Base-by-base conservation (phyloP, 2,888 invertebrate genomes). In the Syritta pipiens region DNA sequence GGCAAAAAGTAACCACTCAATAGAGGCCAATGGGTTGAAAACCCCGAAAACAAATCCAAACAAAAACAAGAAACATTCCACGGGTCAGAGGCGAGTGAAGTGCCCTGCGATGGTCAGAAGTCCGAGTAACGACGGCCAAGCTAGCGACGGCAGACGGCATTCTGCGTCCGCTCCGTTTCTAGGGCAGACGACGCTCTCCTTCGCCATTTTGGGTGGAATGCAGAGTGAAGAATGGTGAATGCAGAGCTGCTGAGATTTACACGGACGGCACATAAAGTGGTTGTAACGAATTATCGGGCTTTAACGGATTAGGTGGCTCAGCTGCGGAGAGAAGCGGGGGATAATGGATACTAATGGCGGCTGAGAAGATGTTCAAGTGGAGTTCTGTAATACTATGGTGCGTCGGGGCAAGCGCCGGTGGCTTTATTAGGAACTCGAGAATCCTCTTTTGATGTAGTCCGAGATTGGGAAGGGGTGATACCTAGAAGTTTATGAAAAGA, bases 1-100 rank as follows among this genome's bases (percentile, higher is more conserved):
- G 40, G 32, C 35, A 24, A 62, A 76, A 76, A 68, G 55, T 69
- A 75, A 68, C 62, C 55, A 57, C 53, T 68, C 75, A 76, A 76
- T 67, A 60, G 60, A 60, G 53, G 48, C 59, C 46, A 40, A 46
- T 17, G 35, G 44, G 53, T 51, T 51, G 57, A 44, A 51, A 42
- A 20, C 14, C 24, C 44, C 22, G 32, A 55, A 71, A 62, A 22
- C 37, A 55, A 37, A 62, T 24, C 53, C 22, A 49, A 40, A 57
- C 32, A 57, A 59, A 65, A 44, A 51, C 49, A 51, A 19, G 10
- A 53, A 53, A 32, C 32, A 49, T 53, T 74, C 44, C 32, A 46
- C 26, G n/a, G 40, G 14, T 3, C 26, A 69, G 26, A 48, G 51
- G 42, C 12, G 14, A 51, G 65, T 40, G 44, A 59, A 49, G 57